These are phyloP conservation scores for Pseudoatta argentina DNA, from an alignment of 1,140 invertebrate species.

Conservation along the genomic window DNA sequence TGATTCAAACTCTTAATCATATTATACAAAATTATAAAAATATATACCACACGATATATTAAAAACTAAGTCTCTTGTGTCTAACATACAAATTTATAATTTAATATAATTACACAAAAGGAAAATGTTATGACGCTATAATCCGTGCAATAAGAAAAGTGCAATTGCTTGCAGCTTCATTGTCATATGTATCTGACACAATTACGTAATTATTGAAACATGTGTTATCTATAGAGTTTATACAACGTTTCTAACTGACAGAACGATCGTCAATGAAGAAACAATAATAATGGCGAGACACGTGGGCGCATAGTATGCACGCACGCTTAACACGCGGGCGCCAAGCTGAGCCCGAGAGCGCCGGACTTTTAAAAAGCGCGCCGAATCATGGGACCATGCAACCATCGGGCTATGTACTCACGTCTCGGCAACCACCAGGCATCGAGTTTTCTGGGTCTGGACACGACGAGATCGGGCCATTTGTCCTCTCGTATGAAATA, in stretches of 20 bases:
- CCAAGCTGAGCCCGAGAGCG: not conserved
- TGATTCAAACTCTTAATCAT: not conserved
- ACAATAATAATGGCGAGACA: not conserved
- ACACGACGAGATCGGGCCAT: conserved; percentile 87
- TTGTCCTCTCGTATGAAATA: conserved; percentile 87
- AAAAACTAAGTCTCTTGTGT: not conserved
- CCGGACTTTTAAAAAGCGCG: conserved; percentile 63
- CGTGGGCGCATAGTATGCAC: not conserved
- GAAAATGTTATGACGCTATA: not conserved
- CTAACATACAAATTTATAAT: not conserved
- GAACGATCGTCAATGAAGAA: conserved; percentile 7
- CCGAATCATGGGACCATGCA: conserved; percentile 61
- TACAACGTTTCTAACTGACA: not conserved
- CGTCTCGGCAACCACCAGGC: conserved; percentile 85
- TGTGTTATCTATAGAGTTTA: not conserved
- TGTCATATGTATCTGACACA: not conserved
- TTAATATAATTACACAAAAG: not conserved
- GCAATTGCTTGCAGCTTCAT: not conserved
- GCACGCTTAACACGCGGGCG: conserved; percentile 24
- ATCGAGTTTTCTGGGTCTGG: conserved; percentile 84
- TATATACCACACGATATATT: not conserved
- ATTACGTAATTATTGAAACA: not conserved
- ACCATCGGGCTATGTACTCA: conserved; percentile 77
- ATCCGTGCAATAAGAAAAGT: not conserved
- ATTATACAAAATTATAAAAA: not conserved